Evolutionary conservation across 2,888 invertebrate genomes (phyloP), one percentile per base, ranked within the genome.

Genomic region (Leistus spinibarbis): DNA sequence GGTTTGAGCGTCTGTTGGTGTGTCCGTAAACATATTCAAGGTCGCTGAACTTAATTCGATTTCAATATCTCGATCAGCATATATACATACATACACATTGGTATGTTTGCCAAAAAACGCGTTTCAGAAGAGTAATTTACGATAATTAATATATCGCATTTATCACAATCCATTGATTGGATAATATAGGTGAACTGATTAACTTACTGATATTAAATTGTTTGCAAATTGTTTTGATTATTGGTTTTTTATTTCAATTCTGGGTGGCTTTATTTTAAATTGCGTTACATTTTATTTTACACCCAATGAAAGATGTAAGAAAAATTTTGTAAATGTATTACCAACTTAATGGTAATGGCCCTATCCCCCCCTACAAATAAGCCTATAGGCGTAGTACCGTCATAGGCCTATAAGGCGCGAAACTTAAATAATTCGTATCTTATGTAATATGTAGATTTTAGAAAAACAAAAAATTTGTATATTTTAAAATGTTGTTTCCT

Each of bases 1-100:
- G 70, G 57, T 76, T 70, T 67, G 76, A 67, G 64, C n/a, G n/a
- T n/a, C n/a, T n/a, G 72, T 72, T 68, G 27, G 27, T 19, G 54
- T 76, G 64, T 54, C 22, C 73, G 77, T 69, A 77, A 73, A 76
- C 73, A 77, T 72, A 63, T 67, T 76, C 73, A 73, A 76, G 76
- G 69, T 70, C 70, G 69, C 69, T 71, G 54, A 63, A 71, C 71
- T 71, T 71, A 71, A 71, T 62, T 71, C 71, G 71, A 71, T 71
- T 71, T 71, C 71, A 71, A 63, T 71, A 71, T 71, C 71, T 53
- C 71, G 71, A 71, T 71, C 71, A 71, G 54, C 62, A 63, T 53
- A 63, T 54, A 22, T 71, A 54, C 63, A 64, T 54, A 22, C 63
- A 40, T 40, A 13, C 10, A 40, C 40, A 13, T 7, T 40, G 40